Evolutionary conservation across 2,113 vertebrate genomes (phyloP), one percentile per base, ranked within the genome.

Genomic region (Chiloscyllium plagiosum): DNA sequence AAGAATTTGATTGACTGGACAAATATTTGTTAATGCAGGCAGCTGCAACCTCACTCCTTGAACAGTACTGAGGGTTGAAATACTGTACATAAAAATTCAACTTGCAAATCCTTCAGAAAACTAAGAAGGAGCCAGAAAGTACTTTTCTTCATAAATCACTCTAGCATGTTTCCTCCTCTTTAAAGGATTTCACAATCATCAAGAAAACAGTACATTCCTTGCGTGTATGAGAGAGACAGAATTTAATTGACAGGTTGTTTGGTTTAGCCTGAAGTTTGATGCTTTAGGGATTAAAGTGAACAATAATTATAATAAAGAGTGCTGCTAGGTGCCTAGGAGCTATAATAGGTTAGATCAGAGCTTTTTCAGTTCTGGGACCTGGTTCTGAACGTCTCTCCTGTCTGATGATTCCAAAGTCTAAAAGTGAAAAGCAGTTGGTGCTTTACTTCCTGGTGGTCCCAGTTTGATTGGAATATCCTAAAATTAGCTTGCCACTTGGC

Each of bases 91-190:
- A 95, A 52, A 95, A 76, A 52, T 76, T 95, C 94, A 76, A 95
- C 52, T 95, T 95, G 94, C 68, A 95, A 95, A 95, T 95, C 94
- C 68, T 95, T 26, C 47, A 76, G 69, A 95, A 29, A 95, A 52
- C 94, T 24, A 50, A 37, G 94, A 52, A 72, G 42, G 94, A 95
- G 94, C 42, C 68, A 95, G 69, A 42, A 72, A 72, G 94, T 33
- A 47, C 94, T 72, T 72, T 72, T 50, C 89, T 72, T 72, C 94
- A 95, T 95, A 26, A 95, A 95, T 95, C 94, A 95, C 42, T 19
- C 24, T 70, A 42, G 15, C 68, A 76, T 95, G 68, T 72, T 72
- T 52, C 69, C 19, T 37, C 69, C 22, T 90, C 8, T 69, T 95
- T 50, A 76, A 50, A 26, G 47, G 42, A 50, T 95, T 76, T 47